Evolutionary conservation across 2,113 vertebrate genomes (phyloP).

Genomic region (Puffinus mauretanicus): DNA sequence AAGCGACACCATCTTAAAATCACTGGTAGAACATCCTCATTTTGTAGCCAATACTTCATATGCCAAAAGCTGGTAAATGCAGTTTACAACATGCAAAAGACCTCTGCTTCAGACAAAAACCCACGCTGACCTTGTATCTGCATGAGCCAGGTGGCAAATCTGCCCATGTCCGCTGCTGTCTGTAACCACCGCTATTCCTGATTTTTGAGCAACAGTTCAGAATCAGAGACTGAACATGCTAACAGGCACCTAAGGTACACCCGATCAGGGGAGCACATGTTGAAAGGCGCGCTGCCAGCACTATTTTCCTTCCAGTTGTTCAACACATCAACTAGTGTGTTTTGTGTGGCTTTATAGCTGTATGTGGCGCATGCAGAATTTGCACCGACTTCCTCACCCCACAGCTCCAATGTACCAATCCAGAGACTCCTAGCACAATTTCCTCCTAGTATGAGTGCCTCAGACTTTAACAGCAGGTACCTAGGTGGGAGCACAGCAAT

Average conservation of each 20-base stretch:
- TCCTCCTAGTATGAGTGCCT: neutral
- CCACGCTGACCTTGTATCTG: neutral
- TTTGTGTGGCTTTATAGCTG: neutral
- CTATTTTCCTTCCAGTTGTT: neutral
- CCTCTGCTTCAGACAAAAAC: neutral
- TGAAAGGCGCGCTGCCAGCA: neutral
- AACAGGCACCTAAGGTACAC: neutral
- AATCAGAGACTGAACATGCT: neutral
- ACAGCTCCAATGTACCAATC: neutral
- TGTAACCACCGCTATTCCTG: neutral
- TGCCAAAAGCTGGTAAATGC: neutral
- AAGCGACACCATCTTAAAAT: neutral
- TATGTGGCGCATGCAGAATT: neutral
- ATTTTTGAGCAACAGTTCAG: neutral
- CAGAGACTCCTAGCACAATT: neutral
- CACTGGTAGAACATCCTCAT: neutral
- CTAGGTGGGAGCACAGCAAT: neutral
- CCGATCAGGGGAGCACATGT: neutral
- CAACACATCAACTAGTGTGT: neutral
- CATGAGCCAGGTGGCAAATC: neutral
- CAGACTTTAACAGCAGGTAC: neutral
- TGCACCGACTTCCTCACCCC: neutral
- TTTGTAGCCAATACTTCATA: neutral
- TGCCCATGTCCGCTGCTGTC: rapidly evolving
- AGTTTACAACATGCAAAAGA: neutral